Evolutionary conservation across 2,797 vertebrate species (phyloP).

Genomic region (Melanotaenia parkinsoni): DNA sequence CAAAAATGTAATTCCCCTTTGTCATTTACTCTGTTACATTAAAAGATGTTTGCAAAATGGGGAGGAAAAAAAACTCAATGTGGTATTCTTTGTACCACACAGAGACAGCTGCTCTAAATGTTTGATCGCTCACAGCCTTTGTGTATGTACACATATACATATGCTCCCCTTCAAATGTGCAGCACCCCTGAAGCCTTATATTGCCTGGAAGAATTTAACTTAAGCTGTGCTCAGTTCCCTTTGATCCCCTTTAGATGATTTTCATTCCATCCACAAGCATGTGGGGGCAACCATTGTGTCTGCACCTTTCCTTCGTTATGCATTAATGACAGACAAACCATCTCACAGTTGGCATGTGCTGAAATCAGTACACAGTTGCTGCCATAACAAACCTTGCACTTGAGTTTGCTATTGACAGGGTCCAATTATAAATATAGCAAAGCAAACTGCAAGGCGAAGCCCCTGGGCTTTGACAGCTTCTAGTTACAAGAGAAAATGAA

Average conservation of each 20-base stretch:
- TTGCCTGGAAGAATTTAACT: slow-evolving; percentile 45
- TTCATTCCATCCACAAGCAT: slow-evolving; percentile 58
- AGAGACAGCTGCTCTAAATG: slow-evolving; percentile 14
- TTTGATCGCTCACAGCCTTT: slow-evolving; percentile 28
- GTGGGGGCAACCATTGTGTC: slow-evolving; percentile 42
- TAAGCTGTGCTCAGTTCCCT: slow-evolving; percentile 28
- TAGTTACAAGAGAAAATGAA: slow-evolving; percentile 76
- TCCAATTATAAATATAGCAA: slow-evolving; percentile 77
- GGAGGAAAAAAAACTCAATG: too few species aligned
- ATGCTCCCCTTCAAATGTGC: slow-evolving; percentile 9
- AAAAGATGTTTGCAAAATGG: slow-evolving; percentile 2
- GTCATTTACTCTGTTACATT: not conserved
- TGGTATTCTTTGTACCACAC: slow-evolving; percentile 4
- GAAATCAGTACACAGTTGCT: slow-evolving; percentile 66
- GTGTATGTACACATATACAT: slow-evolving; percentile 26
- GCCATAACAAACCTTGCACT: slow-evolving; percentile 66
- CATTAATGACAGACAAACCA: slow-evolving; percentile 61
- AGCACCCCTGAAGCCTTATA: slow-evolving; percentile 27
- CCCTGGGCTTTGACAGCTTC: slow-evolving; percentile 70
- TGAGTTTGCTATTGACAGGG: slow-evolving; percentile 72
- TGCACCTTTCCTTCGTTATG: slow-evolving; percentile 38
- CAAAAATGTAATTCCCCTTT: not conserved
- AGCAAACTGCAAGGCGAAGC: slow-evolving; percentile 72
- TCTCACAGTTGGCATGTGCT: slow-evolving; percentile 70
- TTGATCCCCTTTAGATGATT: slow-evolving; percentile 58